Percentiles rank a stretch among this genome's conserved stretches.
Evolutionary conservation across 2,113 vertebrate genomes (phyloP).

Genomic region (Etheostoma spectabile): DNA sequence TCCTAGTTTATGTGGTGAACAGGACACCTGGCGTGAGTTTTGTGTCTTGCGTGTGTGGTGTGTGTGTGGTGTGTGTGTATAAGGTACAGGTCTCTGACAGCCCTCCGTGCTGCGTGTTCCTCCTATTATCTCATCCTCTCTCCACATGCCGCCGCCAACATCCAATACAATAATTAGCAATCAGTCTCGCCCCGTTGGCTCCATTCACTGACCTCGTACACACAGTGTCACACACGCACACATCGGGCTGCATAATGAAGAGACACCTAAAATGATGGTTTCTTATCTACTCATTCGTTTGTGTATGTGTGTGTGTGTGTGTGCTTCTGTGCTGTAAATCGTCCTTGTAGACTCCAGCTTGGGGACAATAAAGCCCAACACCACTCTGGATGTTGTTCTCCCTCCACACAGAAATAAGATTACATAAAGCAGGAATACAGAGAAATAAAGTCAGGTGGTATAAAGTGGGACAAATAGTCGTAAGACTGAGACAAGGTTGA

Average conservation of each 20-base stretch:
- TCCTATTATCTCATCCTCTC: slow-evolving; percentile 51
- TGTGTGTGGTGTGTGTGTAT: slow-evolving; percentile 15
- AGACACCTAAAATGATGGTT: slow-evolving; percentile 1
- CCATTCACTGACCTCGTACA: slow-evolving; percentile 54
- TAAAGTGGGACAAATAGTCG: not conserved
- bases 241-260: not conserved
- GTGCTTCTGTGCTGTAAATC: slow-evolving; percentile 48
- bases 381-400: slow-evolving; percentile 9
- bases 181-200: slow-evolving; percentile 62
- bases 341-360: slow-evolving; percentile 42
- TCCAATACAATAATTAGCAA: slow-evolving; percentile 73
- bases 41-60: not conserved
- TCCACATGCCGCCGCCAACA: slow-evolving; percentile 53
- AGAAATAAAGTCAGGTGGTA: slow-evolving; percentile 8
- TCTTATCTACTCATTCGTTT: not conserved
- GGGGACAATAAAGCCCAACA: slow-evolving; percentile 41
- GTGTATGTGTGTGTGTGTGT: slow-evolving; percentile 5
- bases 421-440: not conserved
- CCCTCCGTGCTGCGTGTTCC: slow-evolving; percentile 25
- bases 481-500: slow-evolving; percentile 24
- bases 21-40: not conserved
- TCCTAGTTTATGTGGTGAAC: not conserved
- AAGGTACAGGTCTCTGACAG: slow-evolving; percentile 22
- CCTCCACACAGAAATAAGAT: slow-evolving; percentile 47
- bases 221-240: slow-evolving; percentile 16